Base-by-base conservation (phyloP, 1,140 invertebrate genomes). In the Drosophila grimshawi region DNA sequence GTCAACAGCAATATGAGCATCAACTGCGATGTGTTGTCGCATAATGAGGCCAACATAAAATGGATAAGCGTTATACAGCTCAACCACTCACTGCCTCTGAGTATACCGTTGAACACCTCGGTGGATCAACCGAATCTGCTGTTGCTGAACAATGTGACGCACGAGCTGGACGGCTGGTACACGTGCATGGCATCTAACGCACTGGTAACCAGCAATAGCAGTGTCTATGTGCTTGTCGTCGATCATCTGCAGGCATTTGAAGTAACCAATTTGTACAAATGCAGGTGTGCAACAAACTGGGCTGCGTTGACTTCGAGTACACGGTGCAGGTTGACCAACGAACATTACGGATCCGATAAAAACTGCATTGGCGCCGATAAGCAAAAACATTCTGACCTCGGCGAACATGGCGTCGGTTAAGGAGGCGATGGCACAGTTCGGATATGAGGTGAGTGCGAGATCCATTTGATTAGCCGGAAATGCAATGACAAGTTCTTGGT, bases 91-190 rank as follows among this genome's bases (percentile, higher is more conserved):
- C 10, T 69, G 5, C 41, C 27, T 19, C 32, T 19, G 27, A 41
- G n/a, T 8, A 55, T 79, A 2, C n/a, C 30, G 3, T 11, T 81
- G 5, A 86, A 86, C 33, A 72, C 72, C 2, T 67, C 72, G 0
- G 8, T 78, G 32, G 64, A 88, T 61, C 35, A 61, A 5, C 55
- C 65, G 10, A 95, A 98, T 92, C 92, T 39, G 30, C 33, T 86
- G 56, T 10, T 65, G 8, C 48, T 83, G 8, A 51, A 63, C 51
- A 98, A 99, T 90, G 96, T 98, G 0, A 98, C 97, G 0, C 94
- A 96, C 65, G 95, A 96, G 39, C 96, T 98, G 80, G 96, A 97
- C 91, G 98, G 97, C 1, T 98, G 97, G 97, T 99, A 99, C 90
- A 96, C 97, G 0, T 99, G 98, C 90, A 94, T 98, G 4, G 97